phyloP scores from a whole-genome alignment of 2,113 vertebrate species.

The Colaptes auratus region DNA sequence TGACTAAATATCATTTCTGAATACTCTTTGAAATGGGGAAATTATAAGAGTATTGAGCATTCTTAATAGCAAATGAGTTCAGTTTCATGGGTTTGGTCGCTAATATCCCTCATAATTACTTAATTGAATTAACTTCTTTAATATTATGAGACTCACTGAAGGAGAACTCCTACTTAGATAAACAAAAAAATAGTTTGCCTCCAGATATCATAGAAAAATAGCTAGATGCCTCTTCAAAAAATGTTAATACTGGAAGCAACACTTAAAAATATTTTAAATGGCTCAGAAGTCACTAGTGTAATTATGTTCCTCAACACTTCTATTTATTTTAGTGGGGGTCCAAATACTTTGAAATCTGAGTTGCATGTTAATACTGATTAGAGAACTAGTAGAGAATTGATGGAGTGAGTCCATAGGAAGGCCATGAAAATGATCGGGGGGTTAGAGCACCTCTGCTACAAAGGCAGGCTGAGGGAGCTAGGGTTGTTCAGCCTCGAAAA shows the following conservation, averaged over 20 bases:
- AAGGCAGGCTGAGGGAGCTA: no score
- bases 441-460: no score
- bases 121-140: slow-evolving; percentile 34
- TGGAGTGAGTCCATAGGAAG: no score
- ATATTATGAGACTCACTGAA: slow-evolving; percentile 6
- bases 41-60: neutral
- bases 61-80: neutral
- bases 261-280: slow-evolving; percentile 19
- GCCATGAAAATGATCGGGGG: no score
- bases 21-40: neutral
- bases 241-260: neutral
- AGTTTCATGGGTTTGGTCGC: neutral
- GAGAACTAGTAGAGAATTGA: neutral
- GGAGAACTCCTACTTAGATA: neutral
- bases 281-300: neutral
- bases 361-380: neutral
- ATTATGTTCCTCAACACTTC: neutral
- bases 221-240: neutral
- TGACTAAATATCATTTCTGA: neutral
- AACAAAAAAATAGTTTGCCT: neutral
- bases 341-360: slow-evolving; percentile 41
- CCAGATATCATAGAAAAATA: neutral
- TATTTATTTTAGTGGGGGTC: neutral
- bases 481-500: no score
- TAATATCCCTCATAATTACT: slow-evolving; percentile 22